Evolutionary conservation across 2,797 vertebrate species (phyloP).

Genomic region (Sebastiscus tertius): DNA sequence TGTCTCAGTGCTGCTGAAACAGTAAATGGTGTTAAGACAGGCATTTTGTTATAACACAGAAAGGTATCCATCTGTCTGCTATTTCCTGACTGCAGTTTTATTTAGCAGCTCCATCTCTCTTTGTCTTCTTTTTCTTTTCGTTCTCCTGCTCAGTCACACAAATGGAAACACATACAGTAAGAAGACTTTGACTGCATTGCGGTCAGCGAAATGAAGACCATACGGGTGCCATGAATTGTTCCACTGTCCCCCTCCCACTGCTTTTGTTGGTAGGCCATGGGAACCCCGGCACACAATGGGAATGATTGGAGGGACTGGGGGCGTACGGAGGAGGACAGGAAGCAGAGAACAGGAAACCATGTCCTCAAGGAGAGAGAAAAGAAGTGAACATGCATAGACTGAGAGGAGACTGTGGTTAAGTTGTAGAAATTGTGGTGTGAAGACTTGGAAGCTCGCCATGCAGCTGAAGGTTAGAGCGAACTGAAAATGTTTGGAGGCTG

Average conservation of each 20-base stretch:
- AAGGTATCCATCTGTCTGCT: slow-evolving; percentile 38
- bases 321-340: slow-evolving; percentile 63
- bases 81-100: slow-evolving; percentile 22
- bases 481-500: slow-evolving; percentile 30
- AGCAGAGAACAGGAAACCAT: slow-evolving; percentile 72
- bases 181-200: slow-evolving; percentile 49
- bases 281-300: slow-evolving; percentile 74
- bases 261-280: slow-evolving; percentile 72
- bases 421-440: slow-evolving; percentile 57
- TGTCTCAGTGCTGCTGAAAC: slow-evolving; percentile 35
- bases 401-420: slow-evolving; percentile 68
- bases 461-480: slow-evolving; percentile 56
- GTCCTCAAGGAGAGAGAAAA: slow-evolving; percentile 68
- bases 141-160: slow-evolving; percentile 40
- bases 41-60: slow-evolving; percentile 49
- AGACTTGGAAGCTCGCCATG: slow-evolving; percentile 57
- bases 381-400: slow-evolving; percentile 52
- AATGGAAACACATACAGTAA: slow-evolving; percentile 49
- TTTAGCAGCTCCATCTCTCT: slow-evolving; percentile 35
- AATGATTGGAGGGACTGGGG: slow-evolving; percentile 54
- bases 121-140: not conserved
- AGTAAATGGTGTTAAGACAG: slow-evolving; percentile 38
- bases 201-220: slow-evolving; percentile 74
- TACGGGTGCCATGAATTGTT: slow-evolving; percentile 73
- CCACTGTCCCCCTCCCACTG: slow-evolving; percentile 65